Evolutionary conservation across 2,888 invertebrate species (phyloP).

Genomic region (Trichopoda pennipes): DNA sequence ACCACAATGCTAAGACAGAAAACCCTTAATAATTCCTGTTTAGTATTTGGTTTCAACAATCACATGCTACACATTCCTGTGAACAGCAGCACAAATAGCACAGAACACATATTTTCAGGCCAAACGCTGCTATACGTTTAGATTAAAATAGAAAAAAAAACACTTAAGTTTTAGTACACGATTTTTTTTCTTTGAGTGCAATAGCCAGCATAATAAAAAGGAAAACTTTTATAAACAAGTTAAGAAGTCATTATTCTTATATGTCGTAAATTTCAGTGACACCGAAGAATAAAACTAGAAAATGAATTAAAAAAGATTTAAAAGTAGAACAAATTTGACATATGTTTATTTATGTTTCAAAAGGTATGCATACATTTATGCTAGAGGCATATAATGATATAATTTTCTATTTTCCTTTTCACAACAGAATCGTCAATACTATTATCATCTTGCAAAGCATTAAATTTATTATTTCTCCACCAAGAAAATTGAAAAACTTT

Average conservation of each 20-base stretch:
- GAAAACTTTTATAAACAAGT: slow-evolving; percentile 71
- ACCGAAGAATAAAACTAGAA: slow-evolving; percentile 25
- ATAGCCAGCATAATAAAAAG: slow-evolving; percentile 14
- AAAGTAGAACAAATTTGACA: slow-evolving; percentile 28
- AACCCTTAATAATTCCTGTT: slow-evolving; percentile 59
- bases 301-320: background rate
- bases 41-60: slow-evolving; percentile 57
- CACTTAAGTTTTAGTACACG: slow-evolving; percentile 5
- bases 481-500: slow-evolving; percentile 51
- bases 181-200: background rate
- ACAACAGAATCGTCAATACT: background rate
- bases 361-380: background rate
- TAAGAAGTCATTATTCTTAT: slow-evolving; percentile 78
- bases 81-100: background rate
- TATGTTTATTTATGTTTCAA: slow-evolving; percentile 23
- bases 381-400: slow-evolving; percentile 27
- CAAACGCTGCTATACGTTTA: background rate
- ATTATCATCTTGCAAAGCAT: slow-evolving; percentile 51
- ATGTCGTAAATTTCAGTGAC: slow-evolving; percentile 70
- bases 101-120: background rate
- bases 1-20: slow-evolving; percentile 50
- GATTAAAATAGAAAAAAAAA: background rate
- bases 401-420: slow-evolving; percentile 11
- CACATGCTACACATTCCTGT: slow-evolving; percentile 24
- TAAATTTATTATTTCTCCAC: slow-evolving; percentile 66